Conservation (phyloP, 2,113 vertebrate genomes). For the Boulengeromyrus knoepffleri region DNA sequence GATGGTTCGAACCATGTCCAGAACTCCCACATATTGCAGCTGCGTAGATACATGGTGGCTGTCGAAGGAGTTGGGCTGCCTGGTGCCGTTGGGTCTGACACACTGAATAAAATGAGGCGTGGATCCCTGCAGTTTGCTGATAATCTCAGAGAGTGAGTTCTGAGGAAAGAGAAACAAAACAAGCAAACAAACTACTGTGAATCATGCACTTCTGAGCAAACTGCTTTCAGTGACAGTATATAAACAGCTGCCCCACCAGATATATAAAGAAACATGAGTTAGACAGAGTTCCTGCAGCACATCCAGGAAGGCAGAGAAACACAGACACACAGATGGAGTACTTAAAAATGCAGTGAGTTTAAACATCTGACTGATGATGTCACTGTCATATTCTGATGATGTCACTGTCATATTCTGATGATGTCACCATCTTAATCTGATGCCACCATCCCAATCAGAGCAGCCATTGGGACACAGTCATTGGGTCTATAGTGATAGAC, state of each 20-base stretch:
- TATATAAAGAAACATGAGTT: background rate
- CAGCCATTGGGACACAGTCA: background rate
- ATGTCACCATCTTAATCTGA: background rate
- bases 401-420: background rate
- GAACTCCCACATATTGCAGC: constrained; percentile 81
- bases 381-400: background rate
- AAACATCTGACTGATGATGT: background rate
- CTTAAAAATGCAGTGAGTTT: background rate
- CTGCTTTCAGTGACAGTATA: background rate
- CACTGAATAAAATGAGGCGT: constrained; percentile 80
- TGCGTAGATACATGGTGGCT: constrained; percentile 82
- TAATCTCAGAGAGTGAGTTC: constrained; percentile 80
- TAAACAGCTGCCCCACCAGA: background rate
- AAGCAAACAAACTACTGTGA: background rate
- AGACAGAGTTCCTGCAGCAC: background rate
- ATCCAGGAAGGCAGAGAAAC: background rate
- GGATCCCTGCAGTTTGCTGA: constrained; percentile 72
- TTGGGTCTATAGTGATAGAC: background rate
- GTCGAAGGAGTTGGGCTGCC: constrained; percentile 74
- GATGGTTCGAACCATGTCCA: constrained; percentile 87
- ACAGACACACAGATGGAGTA: background rate
- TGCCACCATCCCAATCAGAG: background rate
- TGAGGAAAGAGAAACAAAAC: constrained; percentile 35
- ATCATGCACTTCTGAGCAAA: background rate
- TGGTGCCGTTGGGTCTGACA: constrained; percentile 74